Evolutionary conservation across 2,888 invertebrate species (phyloP).

Genomic region (Ferrisia virgata): DNA sequence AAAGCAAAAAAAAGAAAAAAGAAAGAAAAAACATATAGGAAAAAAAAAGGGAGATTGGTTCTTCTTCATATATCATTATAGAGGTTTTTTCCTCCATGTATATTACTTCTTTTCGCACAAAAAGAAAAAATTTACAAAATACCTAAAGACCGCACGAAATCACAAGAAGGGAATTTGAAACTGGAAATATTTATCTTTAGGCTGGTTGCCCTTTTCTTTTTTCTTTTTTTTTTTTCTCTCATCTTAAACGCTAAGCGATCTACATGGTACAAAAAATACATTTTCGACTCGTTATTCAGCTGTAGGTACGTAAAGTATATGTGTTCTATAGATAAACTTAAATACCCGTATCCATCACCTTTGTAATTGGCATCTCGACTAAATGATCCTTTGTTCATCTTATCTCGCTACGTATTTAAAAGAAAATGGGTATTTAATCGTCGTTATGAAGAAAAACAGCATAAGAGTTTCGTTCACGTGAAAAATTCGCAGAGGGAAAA

Average conservation of each 20-base stretch:
- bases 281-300: too few species aligned
- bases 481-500: too few species aligned
- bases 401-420: neutral
- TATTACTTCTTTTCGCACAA: neutral
- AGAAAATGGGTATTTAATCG: slow-evolving; percentile 9
- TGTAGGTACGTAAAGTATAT: too few species aligned
- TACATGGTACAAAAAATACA: neutral
- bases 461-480: too few species aligned
- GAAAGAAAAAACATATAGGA: neutral
- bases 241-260: neutral
- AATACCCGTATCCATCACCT: neutral
- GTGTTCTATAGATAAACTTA: neutral
- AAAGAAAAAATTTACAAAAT: slow-evolving; percentile 15
- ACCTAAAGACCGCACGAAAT: slow-evolving; percentile 22
- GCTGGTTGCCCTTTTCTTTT: neutral
- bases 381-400: neutral
- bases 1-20: too few species aligned
- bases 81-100: neutral
- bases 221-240: neutral
- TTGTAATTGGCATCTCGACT: neutral
- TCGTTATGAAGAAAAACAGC: too few species aligned
- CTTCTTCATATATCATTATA: slow-evolving; percentile 26
- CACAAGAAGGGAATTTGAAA: slow-evolving; percentile 11
- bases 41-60: slow-evolving; percentile 12
- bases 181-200: slow-evolving; percentile 22